Evolutionary conservation across 2,113 vertebrate species (phyloP), one percentile per base, ranked within the genome.

Genomic region (Peromyscus maniculatus): DNA sequence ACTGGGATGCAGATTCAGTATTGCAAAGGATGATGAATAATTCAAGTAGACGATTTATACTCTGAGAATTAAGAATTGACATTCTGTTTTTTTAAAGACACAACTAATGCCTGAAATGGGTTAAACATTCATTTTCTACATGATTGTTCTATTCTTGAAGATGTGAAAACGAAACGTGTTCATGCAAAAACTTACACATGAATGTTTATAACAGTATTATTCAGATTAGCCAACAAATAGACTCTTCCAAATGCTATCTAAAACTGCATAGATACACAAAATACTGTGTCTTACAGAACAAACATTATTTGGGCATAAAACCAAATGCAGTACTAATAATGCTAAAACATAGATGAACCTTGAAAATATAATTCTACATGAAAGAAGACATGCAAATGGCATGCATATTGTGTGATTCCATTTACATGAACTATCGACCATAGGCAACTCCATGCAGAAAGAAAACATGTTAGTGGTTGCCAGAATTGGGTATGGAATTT

Each of bases 271-370:
- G 49, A 39, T 86, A 39, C 43, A 24, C n/a, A 91, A 96, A 72
- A 55, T 79, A 24, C 36, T 86, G 12, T 80, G 43, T 36, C 17
- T 3, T 71, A 77, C 39, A 87, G 2, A 91, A 74, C 36, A 92
- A 80, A 86, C 67, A 95, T 33, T 88, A 84, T 59, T 93, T 52
- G 39, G 19, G 28, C 36, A 87, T 95, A 57, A 95, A 95, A 74
- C 64, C 7, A 43, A 93, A 83, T 77, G 49, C 77, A 62, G 22
- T 62, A 67, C 36, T 52, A 69, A 59, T 39, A 69, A 75, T 46
- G 12, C 3, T 92, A 10, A 31, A 87, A 36, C 31, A 49, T 49
- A 52, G 69, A 96, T 80, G 39, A 67, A 78, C 72, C 49, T 95
- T 55, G 7, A 72, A 96, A 89, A 90, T 57, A 17, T 71, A 77